Evolutionary conservation across 64 coral and sea anemone genomes (phyloP).

Genomic region (Actinia equina): DNA sequence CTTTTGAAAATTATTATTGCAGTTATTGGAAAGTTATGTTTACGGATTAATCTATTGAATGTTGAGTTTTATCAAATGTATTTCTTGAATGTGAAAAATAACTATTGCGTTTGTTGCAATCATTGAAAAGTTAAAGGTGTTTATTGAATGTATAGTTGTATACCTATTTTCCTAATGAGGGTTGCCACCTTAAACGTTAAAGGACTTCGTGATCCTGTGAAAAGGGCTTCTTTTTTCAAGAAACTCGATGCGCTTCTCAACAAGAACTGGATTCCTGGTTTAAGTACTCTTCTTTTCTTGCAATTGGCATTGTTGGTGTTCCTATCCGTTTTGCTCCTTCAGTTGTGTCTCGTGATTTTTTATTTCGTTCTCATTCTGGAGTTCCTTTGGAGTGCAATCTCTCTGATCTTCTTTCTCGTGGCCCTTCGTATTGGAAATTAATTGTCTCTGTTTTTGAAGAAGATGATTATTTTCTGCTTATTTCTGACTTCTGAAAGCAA

Average conservation of each 20-base stretch:
- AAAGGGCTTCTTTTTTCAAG: conserved; percentile 10
- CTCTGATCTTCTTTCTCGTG: background rate
- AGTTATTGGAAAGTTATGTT: no score
- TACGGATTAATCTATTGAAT: no score
- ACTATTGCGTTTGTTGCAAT: no score
- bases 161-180: background rate
- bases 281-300: background rate
- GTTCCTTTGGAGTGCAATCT: background rate
- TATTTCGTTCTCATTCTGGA: background rate
- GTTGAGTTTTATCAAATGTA: no score
- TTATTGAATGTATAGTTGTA: no score
- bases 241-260: conserved; percentile 18
- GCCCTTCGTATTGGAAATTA: background rate
- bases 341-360: background rate
- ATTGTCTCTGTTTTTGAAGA: background rate
- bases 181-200: conserved; percentile 10
- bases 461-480: background rate
- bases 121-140: no score
- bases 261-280: conserved; percentile 20
- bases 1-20: no score
- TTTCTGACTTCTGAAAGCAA: background rate
- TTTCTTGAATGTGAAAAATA: no score
- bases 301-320: background rate
- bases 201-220: background rate
- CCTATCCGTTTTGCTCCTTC: background rate